Base-by-base conservation (phyloP, 2,888 invertebrate genomes). In the Synanthedon formicaeformis region DNA sequence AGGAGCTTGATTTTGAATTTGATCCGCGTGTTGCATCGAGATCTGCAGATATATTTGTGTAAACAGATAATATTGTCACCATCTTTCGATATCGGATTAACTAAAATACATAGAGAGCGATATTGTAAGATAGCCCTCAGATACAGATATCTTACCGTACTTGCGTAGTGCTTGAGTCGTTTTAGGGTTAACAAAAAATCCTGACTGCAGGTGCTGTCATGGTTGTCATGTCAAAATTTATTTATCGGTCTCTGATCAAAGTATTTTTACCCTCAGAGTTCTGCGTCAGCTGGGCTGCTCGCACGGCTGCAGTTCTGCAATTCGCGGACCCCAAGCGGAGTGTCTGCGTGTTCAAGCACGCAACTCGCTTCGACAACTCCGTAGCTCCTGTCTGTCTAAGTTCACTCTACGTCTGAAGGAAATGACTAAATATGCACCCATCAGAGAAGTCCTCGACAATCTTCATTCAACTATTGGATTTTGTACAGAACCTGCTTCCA, bases 391-490 rank as follows among this genome's bases (percentile, higher is more conserved):
- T 2, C 73, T 86, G 3, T 78, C 81, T 6, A 89, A 90, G 40
- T 86, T 87, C 57, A 89, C 89, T 4, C 68, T 75, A 0, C 86
- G 89, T n/a, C 68, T 91, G 34, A 88, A 92, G 55, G 92, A 93
- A 58, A 93, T 96, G 88, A 92, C 97, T 0, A 91, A 91, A 59
- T 90, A 90, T 2, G 91, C 94, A 34, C 92, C 94, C 0, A 88
- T 98, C 40, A 88, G 92, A 14, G 96, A 97, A 58, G 90, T 97
- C 8, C 83, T 99, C 53, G 98, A 99, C 69, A 95, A 98, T 69
- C 92, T 99, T 57, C 99, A 99, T 75, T 92, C 98, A 0, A 95
- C 97, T 64, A 92, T 98, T 52, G 98, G 98, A 5, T 99, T 96
- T 78, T 99, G 99, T 54, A 91, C 95, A 41, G 98, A 98, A 78